phyloP scores from a whole-genome alignment of 2,797 vertebrate genomes.

The Rhyacichthys aspro region DNA sequence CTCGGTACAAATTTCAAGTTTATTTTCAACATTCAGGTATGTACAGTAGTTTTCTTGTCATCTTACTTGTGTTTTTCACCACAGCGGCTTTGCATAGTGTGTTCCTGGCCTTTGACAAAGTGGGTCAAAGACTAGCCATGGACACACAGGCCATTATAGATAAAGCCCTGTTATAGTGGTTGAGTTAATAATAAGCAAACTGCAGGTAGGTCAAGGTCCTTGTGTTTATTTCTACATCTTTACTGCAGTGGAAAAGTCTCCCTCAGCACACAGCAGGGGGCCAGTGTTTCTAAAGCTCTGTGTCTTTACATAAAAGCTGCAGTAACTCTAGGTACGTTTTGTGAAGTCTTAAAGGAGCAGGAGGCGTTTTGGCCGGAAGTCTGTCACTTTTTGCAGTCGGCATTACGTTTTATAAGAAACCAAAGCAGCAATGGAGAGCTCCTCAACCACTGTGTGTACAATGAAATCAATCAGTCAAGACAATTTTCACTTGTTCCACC shows the following conservation, averaged over 20 bases:
- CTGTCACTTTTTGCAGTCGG: not conserved
- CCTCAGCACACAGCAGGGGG: not conserved
- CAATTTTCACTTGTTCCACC: too few relatives aligned
- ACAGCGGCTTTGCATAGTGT: not conserved
- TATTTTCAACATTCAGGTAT: not conserved
- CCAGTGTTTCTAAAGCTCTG: slow-evolving; percentile 2
- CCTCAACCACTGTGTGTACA: too few relatives aligned
- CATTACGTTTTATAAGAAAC: not conserved
- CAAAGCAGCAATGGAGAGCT: not conserved
- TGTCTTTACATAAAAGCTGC: slow-evolving; percentile 1
- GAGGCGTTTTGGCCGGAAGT: not conserved
- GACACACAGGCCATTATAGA: slow-evolving; percentile 14
- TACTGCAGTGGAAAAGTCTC: slow-evolving; percentile 10
- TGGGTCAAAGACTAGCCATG: slow-evolving; percentile 28
- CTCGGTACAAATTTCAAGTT: not conserved
- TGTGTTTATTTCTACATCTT: slow-evolving; percentile 13
- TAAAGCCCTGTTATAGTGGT: slow-evolving; percentile 12
- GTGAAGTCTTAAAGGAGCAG: not conserved
- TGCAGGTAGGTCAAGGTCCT: slow-evolving; percentile 41
- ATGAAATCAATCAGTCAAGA: too few relatives aligned
- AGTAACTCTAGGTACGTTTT: not conserved
- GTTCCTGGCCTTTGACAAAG: not conserved
- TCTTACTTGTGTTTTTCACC: slow-evolving; percentile 2
- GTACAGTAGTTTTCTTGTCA: not conserved
- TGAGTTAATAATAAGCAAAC: slow-evolving; percentile 49